phyloP scores from a whole-genome alignment of 2,113 vertebrate species.

The Lepisosteus oculatus region DNA sequence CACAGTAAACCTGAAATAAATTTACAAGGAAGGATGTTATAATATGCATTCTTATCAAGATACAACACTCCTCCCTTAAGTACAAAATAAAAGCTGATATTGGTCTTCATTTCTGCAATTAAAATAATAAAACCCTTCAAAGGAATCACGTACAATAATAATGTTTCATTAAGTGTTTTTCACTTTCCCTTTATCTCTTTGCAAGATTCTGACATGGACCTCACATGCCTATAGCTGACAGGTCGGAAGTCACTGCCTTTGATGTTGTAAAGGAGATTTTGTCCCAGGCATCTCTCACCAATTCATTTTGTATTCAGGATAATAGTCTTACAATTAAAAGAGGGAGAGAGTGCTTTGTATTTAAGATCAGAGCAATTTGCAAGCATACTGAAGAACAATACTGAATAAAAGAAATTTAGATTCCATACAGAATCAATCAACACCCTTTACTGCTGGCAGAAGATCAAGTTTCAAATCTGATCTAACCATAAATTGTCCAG shows the following conservation, averaged over 20 bases:
- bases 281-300: conserved; percentile 76
- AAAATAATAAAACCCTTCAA: conserved; percentile 37
- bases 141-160: conserved; percentile 21
- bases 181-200: conserved; percentile 65
- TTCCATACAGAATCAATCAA: conserved; percentile 69
- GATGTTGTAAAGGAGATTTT: conserved; percentile 80
- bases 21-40: no score
- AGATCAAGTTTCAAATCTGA: conserved; percentile 54
- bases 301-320: conserved; percentile 69
- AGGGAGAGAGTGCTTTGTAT: conserved; percentile 83
- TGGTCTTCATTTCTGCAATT: conserved; percentile 34
- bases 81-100: conserved; percentile 29
- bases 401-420: conserved; percentile 80
- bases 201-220: conserved; percentile 61
- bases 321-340: conserved; percentile 63
- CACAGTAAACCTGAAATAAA: no score
- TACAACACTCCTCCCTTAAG: neutral
- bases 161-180: conserved; percentile 42
- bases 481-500: conserved; percentile 22
- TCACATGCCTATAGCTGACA: conserved; percentile 67
- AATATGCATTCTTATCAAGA: no score
- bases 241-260: conserved; percentile 70
- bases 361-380: conserved; percentile 90
- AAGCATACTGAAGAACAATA: conserved; percentile 71
- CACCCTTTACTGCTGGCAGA: conserved; percentile 48